Base-by-base conservation (phyloP, 2,113 vertebrate species). In the Takifugu flavidus region DNA sequence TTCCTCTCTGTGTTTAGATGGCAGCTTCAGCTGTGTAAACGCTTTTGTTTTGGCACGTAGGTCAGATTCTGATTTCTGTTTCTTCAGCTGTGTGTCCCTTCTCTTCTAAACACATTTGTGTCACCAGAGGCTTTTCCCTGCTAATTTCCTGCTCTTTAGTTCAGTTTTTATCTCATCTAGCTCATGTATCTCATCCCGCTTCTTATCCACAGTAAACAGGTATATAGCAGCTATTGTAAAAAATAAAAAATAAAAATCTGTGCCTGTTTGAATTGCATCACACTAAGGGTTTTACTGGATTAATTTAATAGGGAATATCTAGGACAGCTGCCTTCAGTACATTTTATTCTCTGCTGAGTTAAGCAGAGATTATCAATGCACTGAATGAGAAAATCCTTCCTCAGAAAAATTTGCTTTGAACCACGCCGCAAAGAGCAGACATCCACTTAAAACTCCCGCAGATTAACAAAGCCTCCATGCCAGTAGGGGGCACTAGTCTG, bases 21-120 rank as follows among this genome's bases (percentile, higher is more conserved):
- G 54, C 46, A 44, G 59, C 79, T 68, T 84, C 79, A 79, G 83
- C 87, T 86, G 82, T 77, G 68, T 74, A 82, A 77, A 84, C 63
- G 43, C 1, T 49, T 66, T 51, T 65, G 70, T 77, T 84, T 75
- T 70, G 66, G 76, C 79, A 44, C 64, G 54, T 83, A 84, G 59
- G 62, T 55, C 64, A 57, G 66, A 75, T 70, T 65, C 62, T 63
- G 60, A 65, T 58, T 69, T 84, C 78, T 85, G 82, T 85, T 85
- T 79, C 62, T 57, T 82, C 82, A 86, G 84, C 83, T 82, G 82
- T 59, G 28, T 25, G 14, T 4, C 47, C 29, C 25, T 2, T 4
- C 49, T 27, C 51, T 28, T 14, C 10, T 70, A 47, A 28, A 44
- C 55, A 59, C 73, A 47, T 58, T 49, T 51, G 34, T 56, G 54